A percentile compares a stretch with the other conserved stretches of the same genome.
Conservation (phyloP, 2,888 invertebrate species). For the Ectemnius lituratus region DNA sequence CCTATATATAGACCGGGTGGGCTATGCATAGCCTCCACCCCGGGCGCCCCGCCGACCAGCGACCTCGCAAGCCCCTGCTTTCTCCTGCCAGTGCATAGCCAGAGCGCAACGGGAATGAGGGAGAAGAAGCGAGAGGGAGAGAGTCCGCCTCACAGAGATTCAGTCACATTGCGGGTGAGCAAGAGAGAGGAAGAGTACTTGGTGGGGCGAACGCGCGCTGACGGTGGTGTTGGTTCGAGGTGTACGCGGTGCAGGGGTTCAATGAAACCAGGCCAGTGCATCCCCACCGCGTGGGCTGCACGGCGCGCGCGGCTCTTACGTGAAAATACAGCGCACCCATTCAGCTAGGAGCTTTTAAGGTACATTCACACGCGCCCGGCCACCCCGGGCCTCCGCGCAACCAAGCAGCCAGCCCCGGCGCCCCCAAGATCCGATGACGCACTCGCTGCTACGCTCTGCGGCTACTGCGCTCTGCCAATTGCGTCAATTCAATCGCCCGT, state of each 20-base stretch:
- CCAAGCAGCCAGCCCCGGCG: neutral
- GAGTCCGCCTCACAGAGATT: no score
- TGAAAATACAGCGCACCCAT: constrained; percentile 63
- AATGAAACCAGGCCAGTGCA: constrained; percentile 74
- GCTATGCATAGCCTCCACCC: constrained; percentile 74
- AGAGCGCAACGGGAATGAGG: constrained; percentile 35
- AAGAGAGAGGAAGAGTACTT: neutral
- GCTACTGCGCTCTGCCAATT: neutral
- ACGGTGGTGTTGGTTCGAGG: constrained; percentile 20
- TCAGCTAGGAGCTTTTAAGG: constrained; percentile 58
- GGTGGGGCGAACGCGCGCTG: constrained; percentile 38
- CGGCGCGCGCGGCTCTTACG: constrained; percentile 55
- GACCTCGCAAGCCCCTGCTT: constrained; percentile 38
- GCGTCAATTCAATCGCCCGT: constrained; percentile 8
- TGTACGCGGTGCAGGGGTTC: constrained; percentile 67
- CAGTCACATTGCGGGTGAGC: no score
- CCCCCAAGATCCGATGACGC: constrained; percentile 40
- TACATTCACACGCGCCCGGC: constrained; percentile 51
- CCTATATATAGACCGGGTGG: constrained; percentile 74
- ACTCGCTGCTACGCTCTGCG: constrained; percentile 29
- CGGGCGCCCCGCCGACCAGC: constrained; percentile 54
- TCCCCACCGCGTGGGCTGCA: constrained; percentile 45
- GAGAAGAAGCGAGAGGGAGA: no score
- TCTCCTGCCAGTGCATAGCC: constrained; percentile 43
- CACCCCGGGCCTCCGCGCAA: neutral